A percentile compares a stretch with the other conserved stretches of the same genome.
Conservation (phyloP, 1,140 invertebrate genomes). For the Drosophila busckii region DNA sequence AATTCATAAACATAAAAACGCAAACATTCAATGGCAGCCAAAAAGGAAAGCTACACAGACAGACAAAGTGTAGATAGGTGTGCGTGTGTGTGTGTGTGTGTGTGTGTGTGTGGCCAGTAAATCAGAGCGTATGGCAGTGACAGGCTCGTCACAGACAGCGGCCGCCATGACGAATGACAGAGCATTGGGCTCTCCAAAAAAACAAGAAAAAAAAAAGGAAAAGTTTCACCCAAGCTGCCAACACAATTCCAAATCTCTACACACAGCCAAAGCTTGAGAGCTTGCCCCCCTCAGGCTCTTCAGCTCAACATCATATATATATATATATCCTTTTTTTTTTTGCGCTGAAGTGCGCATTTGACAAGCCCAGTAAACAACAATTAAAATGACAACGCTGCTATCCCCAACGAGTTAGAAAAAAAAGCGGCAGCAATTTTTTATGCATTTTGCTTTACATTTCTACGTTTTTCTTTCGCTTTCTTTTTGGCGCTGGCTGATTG, state of each 20-base stretch:
- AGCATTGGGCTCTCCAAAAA: slow-evolving; percentile 25
- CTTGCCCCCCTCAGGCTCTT: slow-evolving; percentile 1
- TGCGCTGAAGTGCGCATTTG: slow-evolving; percentile 55
- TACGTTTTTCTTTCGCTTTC: slow-evolving; percentile 30
- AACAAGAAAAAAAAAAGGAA: no score
- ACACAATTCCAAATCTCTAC: neutral
- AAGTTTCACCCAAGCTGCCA: neutral
- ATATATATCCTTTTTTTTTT: slow-evolving; percentile 12
- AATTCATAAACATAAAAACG: slow-evolving; percentile 26
- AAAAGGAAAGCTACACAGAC: slow-evolving; percentile 2
- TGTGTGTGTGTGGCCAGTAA: slow-evolving; percentile 47
- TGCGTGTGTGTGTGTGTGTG: neutral
- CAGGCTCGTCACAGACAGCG: slow-evolving; percentile 68
- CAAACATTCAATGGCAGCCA: slow-evolving; percentile 18
- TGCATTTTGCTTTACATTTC: slow-evolving; percentile 47
- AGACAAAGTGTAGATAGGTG: slow-evolving; percentile 2
- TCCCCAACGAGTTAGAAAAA: slow-evolving; percentile 19
- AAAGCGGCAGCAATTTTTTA: slow-evolving; percentile 48
- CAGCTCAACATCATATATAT: no score
- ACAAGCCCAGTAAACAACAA: slow-evolving; percentile 76
- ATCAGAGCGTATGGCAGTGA: slow-evolving; percentile 70
- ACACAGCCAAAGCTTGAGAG: neutral
- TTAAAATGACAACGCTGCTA: slow-evolving; percentile 66
- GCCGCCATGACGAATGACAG: slow-evolving; percentile 60
- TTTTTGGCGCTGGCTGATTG: slow-evolving; percentile 35